Base-by-base conservation (phyloP, 2,888 invertebrate species). In the Galeopsomyia nigrocyanea region DNA sequence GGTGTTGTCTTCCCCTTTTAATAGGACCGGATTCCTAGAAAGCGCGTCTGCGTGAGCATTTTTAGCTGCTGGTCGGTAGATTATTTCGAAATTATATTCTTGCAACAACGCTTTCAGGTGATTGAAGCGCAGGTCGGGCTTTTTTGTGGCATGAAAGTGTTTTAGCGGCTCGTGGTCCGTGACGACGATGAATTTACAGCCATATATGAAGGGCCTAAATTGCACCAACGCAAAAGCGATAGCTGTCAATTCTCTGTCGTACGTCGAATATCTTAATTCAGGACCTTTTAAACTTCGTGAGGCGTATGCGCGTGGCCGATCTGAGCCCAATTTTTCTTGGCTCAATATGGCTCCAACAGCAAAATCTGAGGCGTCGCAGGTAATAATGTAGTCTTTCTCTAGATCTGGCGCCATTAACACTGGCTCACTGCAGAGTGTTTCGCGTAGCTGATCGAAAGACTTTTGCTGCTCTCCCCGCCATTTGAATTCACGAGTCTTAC, bases 401-500 rank as follows among this genome's bases (percentile, higher is more conserved):
- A 71, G 50, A 17, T 74, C 66, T 14, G 75, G 68, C 13, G 64
- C 67, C 16, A 49, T 60, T 19, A 75, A 47, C 0, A 75, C 66
- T 3, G 75, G 68, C 13, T 56, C 58, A 2, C 58, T 63, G 16
- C 58, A 68, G 3, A 80, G 50, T 17, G 22, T 53, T 16, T 73
- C 21, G 56, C 78, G 71, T 61, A 78, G 53, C 16, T 51, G 56
- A 21, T 77, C 60, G n/a, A 74, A 77, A 31, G 73, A 61, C 10
- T 68, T 1, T 56, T 72, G 61, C 39, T 73, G 68, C 3, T 63
- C 47, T 2, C 26, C 13, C 0, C 6, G 19, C 50, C 57, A 57
- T 0, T 22, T 5, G 13, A 66, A 57, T 31, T 57, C 16, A 3
- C n/a, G 14, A 1, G 2, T 50, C 17, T 58, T 22, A 0, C 65